Base-by-base conservation (phyloP, 2,113 vertebrate species). In the Epinephelus fuscoguttatus region DNA sequence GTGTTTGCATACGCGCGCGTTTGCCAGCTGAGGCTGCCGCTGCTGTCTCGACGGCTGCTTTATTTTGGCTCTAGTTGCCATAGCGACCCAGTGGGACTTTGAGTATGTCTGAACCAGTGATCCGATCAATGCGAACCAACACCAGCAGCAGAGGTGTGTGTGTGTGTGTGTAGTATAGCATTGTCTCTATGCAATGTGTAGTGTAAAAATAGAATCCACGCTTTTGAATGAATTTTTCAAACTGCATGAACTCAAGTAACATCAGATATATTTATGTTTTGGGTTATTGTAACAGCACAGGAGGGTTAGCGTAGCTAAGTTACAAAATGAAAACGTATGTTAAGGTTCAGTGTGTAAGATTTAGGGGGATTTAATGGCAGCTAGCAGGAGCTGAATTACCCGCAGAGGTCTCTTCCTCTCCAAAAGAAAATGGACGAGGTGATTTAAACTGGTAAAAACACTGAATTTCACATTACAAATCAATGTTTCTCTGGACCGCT, bases 61-160 rank as follows among this genome's bases (percentile, higher is more conserved):
- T 93, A 93, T 92, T 94, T 93, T 92, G 92, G 80, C 86, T 83
- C 62, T 14, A 77, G 94, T 94, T 92, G 84, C 93, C 90, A 94
- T 94, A 88, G 92, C 70, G 82, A 94, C 94, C 87, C 91, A 76
- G 30, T 91, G 93, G 92, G 92, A 91, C 81, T 88, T 84, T 82
- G 78, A 90, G 50, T 81, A 78, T 78, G 81, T 91, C 87, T 91
- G 82, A 85, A 86, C 63, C 84, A 84, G 68, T 85, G 80, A 85
- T 87, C 63, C n/a, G n/a, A 88, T 88, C 78, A 64, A 61, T 69
- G 82, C 78, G 71, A 84, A 87, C 80, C 71, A 47, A 78, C 69
- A 76, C 53, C 75, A 73, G 75, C 72, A 59, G 73, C 74, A 82
- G 60, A 82, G 50, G 60, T 71, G 75, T 71, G 68, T 70, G 30